These are phyloP conservation scores for Mionectes olivaceus DNA, from an alignment of 2,797 vertebrate species.

Conservation along the genomic window DNA sequence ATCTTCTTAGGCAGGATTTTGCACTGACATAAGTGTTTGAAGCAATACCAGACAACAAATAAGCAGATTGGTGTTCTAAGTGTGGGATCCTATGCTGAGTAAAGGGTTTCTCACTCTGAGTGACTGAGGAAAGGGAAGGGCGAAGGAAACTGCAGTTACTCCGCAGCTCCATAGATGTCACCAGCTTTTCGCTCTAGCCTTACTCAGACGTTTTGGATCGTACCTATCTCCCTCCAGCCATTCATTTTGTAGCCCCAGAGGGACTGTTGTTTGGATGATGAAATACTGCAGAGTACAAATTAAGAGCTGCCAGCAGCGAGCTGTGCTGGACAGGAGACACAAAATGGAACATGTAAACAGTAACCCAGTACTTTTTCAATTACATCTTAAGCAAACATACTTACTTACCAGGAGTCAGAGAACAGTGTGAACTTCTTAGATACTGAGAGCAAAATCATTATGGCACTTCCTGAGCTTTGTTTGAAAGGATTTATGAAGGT, in stretches of 20 bases:
- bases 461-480: constrained; percentile 43
- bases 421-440: neutral
- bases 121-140: neutral
- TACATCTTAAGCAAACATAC: constrained; percentile 25
- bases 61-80: neutral
- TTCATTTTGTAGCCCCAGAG: neutral
- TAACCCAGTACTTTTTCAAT: neutral
- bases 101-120: neutral
- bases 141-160: constrained; percentile 34
- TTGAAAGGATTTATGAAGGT: constrained; percentile 31
- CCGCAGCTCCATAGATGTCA: constrained; percentile 40
- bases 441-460: neutral
- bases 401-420: neutral
- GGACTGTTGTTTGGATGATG: neutral
- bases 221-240: neutral
- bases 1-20: neutral
- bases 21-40: neutral
- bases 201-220: neutral
- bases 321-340: constrained; percentile 2
- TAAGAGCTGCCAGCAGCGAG: constrained; percentile 4
- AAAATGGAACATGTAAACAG: neutral
- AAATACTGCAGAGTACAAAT: neutral
- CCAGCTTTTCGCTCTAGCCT: constrained; percentile 6
- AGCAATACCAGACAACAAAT: neutral
- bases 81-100: neutral